These are phyloP conservation scores for Drosophila pseudotalamancana DNA, from an alignment of 2,888 invertebrate genomes.

Conservation along the genomic window DNA sequence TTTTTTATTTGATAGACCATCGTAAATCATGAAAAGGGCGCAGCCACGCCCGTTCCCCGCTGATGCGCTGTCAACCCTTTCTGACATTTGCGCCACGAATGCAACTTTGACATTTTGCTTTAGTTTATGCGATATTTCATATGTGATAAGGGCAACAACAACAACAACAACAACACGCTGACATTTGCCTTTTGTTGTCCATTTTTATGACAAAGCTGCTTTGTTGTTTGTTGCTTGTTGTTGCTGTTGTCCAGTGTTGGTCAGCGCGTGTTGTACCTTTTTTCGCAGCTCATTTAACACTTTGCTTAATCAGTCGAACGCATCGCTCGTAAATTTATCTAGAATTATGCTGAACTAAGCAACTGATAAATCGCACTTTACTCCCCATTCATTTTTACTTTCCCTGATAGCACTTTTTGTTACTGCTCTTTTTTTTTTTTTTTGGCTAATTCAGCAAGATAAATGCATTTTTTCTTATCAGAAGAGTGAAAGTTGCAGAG, in stretches of 20 bases:
- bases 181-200: constrained; percentile 46
- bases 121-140: constrained; percentile 78
- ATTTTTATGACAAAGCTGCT: constrained; percentile 20
- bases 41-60: constrained; percentile 10
- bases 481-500: constrained; percentile 30
- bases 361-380: constrained; percentile 37
- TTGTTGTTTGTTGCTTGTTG: too few species aligned
- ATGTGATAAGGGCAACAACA: constrained; percentile 63
- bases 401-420: constrained; percentile 34
- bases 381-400: constrained; percentile 47
- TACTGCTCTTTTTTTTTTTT: not conserved
- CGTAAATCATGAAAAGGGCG: constrained; percentile 62
- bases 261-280: constrained; percentile 41
- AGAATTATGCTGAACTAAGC: constrained; percentile 40
- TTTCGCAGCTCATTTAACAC: constrained; percentile 67
- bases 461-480: constrained; percentile 54
- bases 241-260: constrained; percentile 33
- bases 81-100: constrained; percentile 62
- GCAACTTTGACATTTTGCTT: constrained; percentile 76
- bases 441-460: constrained; percentile 40
- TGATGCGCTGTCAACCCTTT: constrained; percentile 60
- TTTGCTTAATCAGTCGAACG: constrained; percentile 37
- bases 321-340: constrained; percentile 25
- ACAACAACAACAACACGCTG: constrained; percentile 32
- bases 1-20: constrained; percentile 63